Base-by-base conservation (phyloP, 2,888 invertebrate genomes). In the Tetanocera ferruginea region DNA sequence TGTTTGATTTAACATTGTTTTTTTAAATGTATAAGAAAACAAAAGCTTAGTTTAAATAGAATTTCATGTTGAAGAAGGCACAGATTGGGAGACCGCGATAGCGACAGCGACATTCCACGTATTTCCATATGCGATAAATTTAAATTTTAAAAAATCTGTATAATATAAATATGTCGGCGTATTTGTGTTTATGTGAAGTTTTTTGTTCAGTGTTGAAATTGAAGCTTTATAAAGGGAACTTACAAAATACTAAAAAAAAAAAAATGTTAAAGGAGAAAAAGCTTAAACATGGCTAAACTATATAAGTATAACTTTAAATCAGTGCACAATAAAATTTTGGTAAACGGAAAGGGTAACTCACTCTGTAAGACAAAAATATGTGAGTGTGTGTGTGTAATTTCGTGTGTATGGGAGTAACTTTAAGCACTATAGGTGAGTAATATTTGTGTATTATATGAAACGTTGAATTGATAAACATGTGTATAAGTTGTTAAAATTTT, bases 41-140 rank as follows among this genome's bases (percentile, higher is more conserved):
- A 57, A 72, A 60, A 73, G n/a, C 37, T 43, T 43, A 62, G 23
- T 51, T 49, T 74, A 78, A 80, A 82, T 84, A 81, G 79, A 82
- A 75, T 82, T 78, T 75, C 60, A 57, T 67, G 76, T 49, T 51
- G 60, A 79, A 78, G 85, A 86, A 88, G 88, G 88, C 90, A 89
- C 90, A 90, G 90, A 90, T 90, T 90, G 90, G 90, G 90, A 89
- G 86, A 90, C 89, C 90, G 90, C 90, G 90, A 89, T 90, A 89
- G 89, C 89, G 90, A 90, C 89, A 90, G 89, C 88, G 89, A 90
- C 89, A 90, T 89, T 89, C 86, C 88, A 89, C 88, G 86, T 87
- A 86, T 85, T 85, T 87, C 85, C 86, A 86, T 87, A 87, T 87
- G 86, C 86, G 83, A 85, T 19, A 66, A 64, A 51, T 77, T 78